These are phyloP conservation scores for Sebastes paucispinis DNA, from an alignment of 2,797 vertebrate species.

Conservation along the genomic window DNA sequence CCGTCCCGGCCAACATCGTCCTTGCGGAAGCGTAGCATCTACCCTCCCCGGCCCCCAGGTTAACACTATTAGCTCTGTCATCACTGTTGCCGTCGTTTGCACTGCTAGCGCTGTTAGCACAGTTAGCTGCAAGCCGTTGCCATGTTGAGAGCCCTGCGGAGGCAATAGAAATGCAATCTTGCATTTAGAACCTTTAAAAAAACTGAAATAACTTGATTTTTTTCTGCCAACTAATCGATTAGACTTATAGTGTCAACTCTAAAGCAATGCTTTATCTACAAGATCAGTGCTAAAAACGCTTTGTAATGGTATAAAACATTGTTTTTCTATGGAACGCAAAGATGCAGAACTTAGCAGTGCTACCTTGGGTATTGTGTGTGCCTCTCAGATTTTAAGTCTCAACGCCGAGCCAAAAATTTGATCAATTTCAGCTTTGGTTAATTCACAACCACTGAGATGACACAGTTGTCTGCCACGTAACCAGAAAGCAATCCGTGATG, in stretches of 20 bases:
- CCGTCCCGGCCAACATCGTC: no score
- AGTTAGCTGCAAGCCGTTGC: fast-evolving
- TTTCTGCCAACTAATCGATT: neutral
- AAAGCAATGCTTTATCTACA: neutral
- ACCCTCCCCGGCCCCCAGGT: no score
- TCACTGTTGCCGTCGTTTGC: no score
- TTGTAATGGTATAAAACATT: neutral
- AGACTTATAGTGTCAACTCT: neutral
- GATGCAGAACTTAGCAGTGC: neutral
- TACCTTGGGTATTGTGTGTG: neutral
- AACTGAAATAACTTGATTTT: no score
- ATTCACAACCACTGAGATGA: neutral
- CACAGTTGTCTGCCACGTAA: neutral
- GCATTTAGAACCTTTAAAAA: no score
- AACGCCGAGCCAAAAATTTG: fast-evolving
- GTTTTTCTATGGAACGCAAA: neutral
- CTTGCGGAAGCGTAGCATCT: no score
- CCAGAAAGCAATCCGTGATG: neutral
- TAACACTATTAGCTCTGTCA: no score
- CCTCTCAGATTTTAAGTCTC: neutral
- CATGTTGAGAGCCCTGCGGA: no score
- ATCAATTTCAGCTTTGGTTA: neutral
- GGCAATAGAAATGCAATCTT: no score
- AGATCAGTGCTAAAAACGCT: neutral
- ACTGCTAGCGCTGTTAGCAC: no score